Conservation (phyloP, 2,797 vertebrate genomes). For the Pelobates cultripes region DNA sequence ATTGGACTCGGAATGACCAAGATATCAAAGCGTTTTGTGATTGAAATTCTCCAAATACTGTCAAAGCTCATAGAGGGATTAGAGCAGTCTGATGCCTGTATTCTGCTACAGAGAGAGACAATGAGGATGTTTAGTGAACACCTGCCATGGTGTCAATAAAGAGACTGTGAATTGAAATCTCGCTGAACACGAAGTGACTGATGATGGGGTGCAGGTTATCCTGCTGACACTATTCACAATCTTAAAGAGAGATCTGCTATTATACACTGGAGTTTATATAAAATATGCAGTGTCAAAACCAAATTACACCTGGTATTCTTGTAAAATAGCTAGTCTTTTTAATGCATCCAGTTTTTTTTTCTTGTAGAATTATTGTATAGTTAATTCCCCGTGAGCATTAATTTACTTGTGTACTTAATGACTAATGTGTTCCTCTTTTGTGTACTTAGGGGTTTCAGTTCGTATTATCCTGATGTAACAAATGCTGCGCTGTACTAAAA, state of each 20-base stretch:
- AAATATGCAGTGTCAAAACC: slow-evolving; percentile 59
- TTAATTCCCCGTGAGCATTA: slow-evolving; percentile 48
- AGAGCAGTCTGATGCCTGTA: slow-evolving; percentile 54
- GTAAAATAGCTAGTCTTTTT: slow-evolving; percentile 55
- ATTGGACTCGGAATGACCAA: slow-evolving; percentile 38
- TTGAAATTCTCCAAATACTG: slow-evolving; percentile 56
- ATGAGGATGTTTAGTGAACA: slow-evolving; percentile 69
- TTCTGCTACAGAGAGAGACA: slow-evolving; percentile 60
- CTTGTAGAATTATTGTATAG: slow-evolving; percentile 37
- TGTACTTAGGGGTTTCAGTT: slow-evolving; percentile 40
- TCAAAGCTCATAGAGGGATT: slow-evolving; percentile 60
- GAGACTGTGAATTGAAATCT: slow-evolving; percentile 66
- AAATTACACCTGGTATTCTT: slow-evolving; percentile 61
- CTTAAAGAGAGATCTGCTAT: slow-evolving; percentile 61
- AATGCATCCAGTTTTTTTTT: slow-evolving; percentile 47
- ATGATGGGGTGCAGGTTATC: slow-evolving; percentile 60
- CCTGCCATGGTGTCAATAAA: slow-evolving; percentile 74
- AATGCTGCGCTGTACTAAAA: not conserved
- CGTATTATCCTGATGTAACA: slow-evolving; percentile 12
- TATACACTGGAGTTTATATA: slow-evolving; percentile 60
- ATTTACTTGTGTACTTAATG: slow-evolving; percentile 51
- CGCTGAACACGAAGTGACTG: slow-evolving; percentile 64
- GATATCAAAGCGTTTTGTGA: slow-evolving; percentile 58
- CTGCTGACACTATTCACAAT: slow-evolving; percentile 59
- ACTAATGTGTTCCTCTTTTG: slow-evolving; percentile 51